Base-by-base conservation (phyloP, 2,888 invertebrate species). In the Fissipunctia ypsillon region DNA sequence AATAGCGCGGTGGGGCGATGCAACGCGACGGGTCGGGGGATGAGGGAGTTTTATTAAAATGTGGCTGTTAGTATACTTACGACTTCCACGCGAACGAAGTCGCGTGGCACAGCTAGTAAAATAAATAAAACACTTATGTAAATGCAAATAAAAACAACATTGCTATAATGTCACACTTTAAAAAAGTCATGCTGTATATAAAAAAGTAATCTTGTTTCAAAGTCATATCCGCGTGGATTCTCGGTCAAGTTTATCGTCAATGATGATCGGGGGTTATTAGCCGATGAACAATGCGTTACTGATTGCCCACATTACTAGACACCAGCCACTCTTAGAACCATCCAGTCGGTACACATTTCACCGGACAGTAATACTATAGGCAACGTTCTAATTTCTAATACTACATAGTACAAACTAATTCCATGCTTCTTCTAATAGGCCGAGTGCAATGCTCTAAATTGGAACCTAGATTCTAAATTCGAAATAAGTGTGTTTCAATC, bases 231-330 rank as follows among this genome's bases (percentile, higher is more conserved):
- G 75, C 72, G 35, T 79, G 54, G 63, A 56, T 73, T 76, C 69
- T 59, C 73, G 69, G 67, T 74, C 73, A 76, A 74, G 78, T 75
- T 73, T 56, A 65, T 73, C 69, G 48, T 76, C 65, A 64, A 57
- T 61, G 69, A 65, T 61, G 65, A 74, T 68, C 74, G 16, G 70
- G 25, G 85, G 81, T 81, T 83, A 79, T 81, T 85, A 83, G n/a
- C 79, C 85, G 77, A 79, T 56, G 81, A 83, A 64, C 74, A 85
- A 85, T 83, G 85, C 85, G 79, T 83, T 83, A 81, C 85, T 67
- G 67, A 85, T 35, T 69, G 72, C 57, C 22, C 63, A 54, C 70
- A 75, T 78, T 61, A 69, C 48, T 67, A 54, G 65, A 68, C 38
- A 60, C 43, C 59, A 71, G 41, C 12, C 73, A 70, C 76, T 74